These are phyloP conservation scores for Neuroterus valhalla DNA, from an alignment of 1,140 invertebrate genomes.

Conservation along the genomic window DNA sequence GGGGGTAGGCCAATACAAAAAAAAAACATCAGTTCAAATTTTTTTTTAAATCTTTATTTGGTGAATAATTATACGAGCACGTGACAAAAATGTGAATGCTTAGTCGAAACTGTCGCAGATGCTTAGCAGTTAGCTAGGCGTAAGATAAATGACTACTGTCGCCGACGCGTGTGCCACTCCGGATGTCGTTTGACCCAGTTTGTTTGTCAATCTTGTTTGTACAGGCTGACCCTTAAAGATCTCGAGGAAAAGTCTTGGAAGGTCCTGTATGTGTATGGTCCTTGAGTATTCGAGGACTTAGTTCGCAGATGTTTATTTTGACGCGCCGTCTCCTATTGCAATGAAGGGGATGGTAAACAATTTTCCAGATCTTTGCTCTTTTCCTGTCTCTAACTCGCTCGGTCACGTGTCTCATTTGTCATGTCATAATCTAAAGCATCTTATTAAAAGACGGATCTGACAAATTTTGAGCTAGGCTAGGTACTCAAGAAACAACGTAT, in stretches of 20 bases:
- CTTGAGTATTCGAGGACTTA: slow-evolving; percentile 56
- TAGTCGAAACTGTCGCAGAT: background rate
- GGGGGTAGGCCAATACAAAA: too few relatives aligned
- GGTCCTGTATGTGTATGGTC: slow-evolving; percentile 56
- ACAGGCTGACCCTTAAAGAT: slow-evolving; percentile 62
- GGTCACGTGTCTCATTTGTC: slow-evolving; percentile 8
- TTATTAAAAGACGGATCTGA: slow-evolving; percentile 16
- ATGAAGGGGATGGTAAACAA: slow-evolving; percentile 38
- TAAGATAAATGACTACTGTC: slow-evolving; percentile 20
- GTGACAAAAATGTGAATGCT: background rate
- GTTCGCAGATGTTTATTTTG: slow-evolving; percentile 69
- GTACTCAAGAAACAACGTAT: too few relatives aligned
- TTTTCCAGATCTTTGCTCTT: slow-evolving; percentile 33
- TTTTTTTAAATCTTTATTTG: too few relatives aligned
- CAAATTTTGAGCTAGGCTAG: too few relatives aligned
- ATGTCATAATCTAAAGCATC: background rate
- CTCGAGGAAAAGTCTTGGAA: slow-evolving; percentile 48
- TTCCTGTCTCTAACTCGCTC: background rate
- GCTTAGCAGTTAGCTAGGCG: slow-evolving; percentile 1
- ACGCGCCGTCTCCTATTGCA: slow-evolving; percentile 47
- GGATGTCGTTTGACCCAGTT: slow-evolving; percentile 58
- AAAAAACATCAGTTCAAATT: too few relatives aligned
- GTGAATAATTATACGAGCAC: slow-evolving; percentile 1
- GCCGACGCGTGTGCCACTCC: slow-evolving; percentile 51
- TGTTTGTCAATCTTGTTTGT: slow-evolving; percentile 58